These are phyloP conservation scores for Dicerorhinus sumatrensis DNA, from an alignment of 2,113 vertebrate genomes.

Conservation along the genomic window DNA sequence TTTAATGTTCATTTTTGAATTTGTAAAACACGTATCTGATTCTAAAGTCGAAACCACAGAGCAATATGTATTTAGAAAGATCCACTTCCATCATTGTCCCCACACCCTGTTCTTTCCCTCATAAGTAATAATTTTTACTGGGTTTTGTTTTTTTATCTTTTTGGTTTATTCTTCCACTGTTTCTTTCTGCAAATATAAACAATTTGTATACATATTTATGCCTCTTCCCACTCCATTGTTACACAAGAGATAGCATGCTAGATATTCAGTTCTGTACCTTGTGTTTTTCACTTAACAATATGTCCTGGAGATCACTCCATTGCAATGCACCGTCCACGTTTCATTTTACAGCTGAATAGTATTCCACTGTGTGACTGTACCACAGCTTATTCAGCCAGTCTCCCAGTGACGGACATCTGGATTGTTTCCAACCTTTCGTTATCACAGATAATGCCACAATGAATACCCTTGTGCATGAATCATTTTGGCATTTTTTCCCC, in stretches of 20 bases:
- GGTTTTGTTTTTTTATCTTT: background rate
- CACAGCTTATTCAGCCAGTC: background rate
- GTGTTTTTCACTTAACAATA: background rate
- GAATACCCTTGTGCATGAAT: background rate
- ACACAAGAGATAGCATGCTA: background rate
- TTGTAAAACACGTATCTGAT: constrained; percentile 58
- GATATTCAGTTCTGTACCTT: background rate
- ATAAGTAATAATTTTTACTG: constrained; percentile 18
- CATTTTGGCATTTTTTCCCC: background rate
- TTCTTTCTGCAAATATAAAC: constrained; percentile 57
- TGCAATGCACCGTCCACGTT: background rate
- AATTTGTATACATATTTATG: background rate
- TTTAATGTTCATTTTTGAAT: constrained; percentile 52
- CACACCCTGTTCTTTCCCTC: background rate
- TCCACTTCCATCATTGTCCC: background rate
- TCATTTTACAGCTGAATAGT: background rate
- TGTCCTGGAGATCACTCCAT: background rate
- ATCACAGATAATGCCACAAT: background rate
- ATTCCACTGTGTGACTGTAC: background rate
- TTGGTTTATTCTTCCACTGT: background rate
- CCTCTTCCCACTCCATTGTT: background rate
- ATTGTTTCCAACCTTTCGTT: background rate
- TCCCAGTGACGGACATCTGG: background rate
- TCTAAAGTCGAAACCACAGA: constrained; percentile 55
- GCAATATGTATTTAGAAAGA: background rate